phyloP scores from a whole-genome alignment of 2,797 vertebrate genomes.

The Cryptoprocta ferox region DNA sequence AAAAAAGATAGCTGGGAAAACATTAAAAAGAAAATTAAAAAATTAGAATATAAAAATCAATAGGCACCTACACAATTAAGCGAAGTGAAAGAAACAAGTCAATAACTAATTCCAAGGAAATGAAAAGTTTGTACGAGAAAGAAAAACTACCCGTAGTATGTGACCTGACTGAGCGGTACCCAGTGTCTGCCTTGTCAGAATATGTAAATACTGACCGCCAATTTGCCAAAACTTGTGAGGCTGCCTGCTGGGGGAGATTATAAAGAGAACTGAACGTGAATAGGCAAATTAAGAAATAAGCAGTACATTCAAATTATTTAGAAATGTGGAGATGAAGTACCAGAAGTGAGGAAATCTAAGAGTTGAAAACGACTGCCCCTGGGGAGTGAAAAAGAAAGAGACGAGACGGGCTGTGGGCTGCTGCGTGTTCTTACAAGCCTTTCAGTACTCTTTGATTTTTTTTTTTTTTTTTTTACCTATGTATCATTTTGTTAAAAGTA shows the following conservation, averaged over 20 bases:
- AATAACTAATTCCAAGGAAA: background rate
- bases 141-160: background rate
- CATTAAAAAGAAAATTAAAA: background rate
- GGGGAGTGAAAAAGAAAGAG: background rate
- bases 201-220: background rate
- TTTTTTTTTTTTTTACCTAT: background rate
- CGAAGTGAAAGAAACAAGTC: background rate
- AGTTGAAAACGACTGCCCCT: background rate
- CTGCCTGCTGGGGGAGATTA: background rate
- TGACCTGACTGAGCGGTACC: background rate
- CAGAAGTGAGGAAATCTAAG: background rate
- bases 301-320: background rate
- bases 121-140: background rate
- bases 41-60: background rate
- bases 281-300: background rate
- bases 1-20: background rate
- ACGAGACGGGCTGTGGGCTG: background rate
- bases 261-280: background rate
- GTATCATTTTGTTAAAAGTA: background rate
- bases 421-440: background rate
- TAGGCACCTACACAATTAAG: background rate
- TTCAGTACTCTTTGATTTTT: background rate
- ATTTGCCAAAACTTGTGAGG: background rate
- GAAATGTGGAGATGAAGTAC: background rate
- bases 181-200: background rate